Evolutionary conservation across 2,888 invertebrate genomes (phyloP).

Genomic region (Drosophila nigricruria): DNA sequence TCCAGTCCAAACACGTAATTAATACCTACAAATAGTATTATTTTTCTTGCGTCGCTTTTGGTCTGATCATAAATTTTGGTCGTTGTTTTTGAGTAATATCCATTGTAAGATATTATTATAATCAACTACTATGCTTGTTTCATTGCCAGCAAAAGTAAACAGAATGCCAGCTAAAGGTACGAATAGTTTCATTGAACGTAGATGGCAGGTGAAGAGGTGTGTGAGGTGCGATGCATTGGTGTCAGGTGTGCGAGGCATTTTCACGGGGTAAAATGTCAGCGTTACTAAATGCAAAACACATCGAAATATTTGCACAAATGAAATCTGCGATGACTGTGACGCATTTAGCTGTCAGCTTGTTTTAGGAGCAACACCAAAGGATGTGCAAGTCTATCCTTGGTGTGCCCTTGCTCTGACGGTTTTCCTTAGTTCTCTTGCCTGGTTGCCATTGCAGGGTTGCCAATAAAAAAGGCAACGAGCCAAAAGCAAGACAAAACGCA

Average conservation of each 20-base stretch:
- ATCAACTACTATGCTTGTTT: not conserved
- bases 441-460: constrained; percentile 34
- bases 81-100: not conserved
- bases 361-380: constrained; percentile 55
- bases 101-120: not conserved
- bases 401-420: constrained; percentile 1
- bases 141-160: constrained; percentile 26
- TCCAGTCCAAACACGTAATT: too few species aligned
- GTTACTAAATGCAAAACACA: constrained; percentile 73
- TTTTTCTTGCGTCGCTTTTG: too few species aligned
- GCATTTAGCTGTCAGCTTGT: constrained; percentile 78
- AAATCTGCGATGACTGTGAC: constrained; percentile 76
- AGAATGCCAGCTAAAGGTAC: constrained; percentile 9
- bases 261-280: constrained; percentile 58
- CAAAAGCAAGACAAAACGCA: constrained; percentile 71
- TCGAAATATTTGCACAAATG: constrained; percentile 72
- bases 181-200: not conserved
- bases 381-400: constrained; percentile 36
- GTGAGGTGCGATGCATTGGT: not conserved
- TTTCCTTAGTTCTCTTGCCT: constrained; percentile 6
- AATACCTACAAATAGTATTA: too few species aligned
- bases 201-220: constrained; percentile 1
- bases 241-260: constrained; percentile 10
- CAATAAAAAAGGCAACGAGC: constrained; percentile 62
- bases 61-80: not conserved